These are phyloP conservation scores for Benitochromis conjunctus DNA, from an alignment of 2,113 vertebrate genomes.

Conservation along the genomic window DNA sequence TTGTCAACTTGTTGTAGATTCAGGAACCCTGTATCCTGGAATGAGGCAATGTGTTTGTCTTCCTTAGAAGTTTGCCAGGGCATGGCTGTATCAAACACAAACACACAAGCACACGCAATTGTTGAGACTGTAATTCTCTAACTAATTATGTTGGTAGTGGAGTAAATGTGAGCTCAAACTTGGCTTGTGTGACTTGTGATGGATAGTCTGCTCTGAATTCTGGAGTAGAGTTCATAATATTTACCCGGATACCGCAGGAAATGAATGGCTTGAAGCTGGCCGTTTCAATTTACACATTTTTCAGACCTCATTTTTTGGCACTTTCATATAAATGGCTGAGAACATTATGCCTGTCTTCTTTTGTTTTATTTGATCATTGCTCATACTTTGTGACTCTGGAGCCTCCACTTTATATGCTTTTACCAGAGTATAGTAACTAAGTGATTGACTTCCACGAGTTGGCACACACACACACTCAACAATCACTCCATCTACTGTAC, in stretches of 20 bases:
- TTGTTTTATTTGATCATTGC: constrained; percentile 38
- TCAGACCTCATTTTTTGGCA: constrained; percentile 28
- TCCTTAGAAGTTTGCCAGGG: background rate
- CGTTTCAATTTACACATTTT: constrained; percentile 65
- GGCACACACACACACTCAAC: background rate
- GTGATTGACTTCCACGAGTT: background rate
- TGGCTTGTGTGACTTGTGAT: constrained; percentile 58
- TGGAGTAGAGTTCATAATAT: constrained; percentile 69
- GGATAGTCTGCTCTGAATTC: constrained; percentile 52
- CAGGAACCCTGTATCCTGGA: background rate
- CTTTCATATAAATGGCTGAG: constrained; percentile 36
- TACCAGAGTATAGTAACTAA: background rate
- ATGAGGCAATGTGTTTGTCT: constrained; percentile 19
- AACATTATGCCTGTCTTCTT: constrained; percentile 29
- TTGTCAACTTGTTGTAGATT: background rate
- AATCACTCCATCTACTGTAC: background rate
- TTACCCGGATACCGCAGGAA: constrained; percentile 69
- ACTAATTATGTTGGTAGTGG: constrained; percentile 49
- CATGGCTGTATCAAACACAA: background rate
- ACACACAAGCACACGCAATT: background rate
- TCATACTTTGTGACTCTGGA: background rate
- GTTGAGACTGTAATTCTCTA: constrained; percentile 15
- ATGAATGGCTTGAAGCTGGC: constrained; percentile 48
- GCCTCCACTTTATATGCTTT: background rate
- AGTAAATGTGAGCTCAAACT: constrained; percentile 50